These are phyloP conservation scores for Camptogramma bilineatum DNA, from an alignment of 2,888 invertebrate genomes.

Conservation along the genomic window DNA sequence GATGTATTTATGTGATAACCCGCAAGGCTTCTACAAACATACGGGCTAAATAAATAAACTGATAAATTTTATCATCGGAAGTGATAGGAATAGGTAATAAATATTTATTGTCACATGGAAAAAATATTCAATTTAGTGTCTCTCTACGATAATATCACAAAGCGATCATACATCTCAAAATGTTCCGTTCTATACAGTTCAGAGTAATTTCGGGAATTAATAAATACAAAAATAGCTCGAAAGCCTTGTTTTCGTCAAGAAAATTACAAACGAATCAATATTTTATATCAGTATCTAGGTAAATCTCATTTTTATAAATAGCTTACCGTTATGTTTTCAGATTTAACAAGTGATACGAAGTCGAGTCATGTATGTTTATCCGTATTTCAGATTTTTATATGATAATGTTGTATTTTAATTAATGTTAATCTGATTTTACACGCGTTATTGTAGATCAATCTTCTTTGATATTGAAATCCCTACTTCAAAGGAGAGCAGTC, in stretches of 20 bases:
- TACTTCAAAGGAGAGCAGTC: neutral
- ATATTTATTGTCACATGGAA: conserved; percentile 27
- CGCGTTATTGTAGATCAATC: conserved; percentile 10
- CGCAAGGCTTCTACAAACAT: neutral
- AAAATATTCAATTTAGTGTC: conserved; percentile 19
- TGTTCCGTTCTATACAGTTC: conserved; percentile 9
- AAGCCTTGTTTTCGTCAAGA: neutral
- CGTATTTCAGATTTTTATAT: neutral
- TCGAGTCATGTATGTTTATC: no score
- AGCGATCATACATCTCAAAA: conserved; percentile 15
- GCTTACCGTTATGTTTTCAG: neutral
- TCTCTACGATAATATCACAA: conserved; percentile 10
- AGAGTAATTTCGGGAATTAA: conserved; percentile 3
- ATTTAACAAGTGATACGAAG: neutral
- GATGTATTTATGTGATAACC: neutral
- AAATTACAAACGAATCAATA: neutral
- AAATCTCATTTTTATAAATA: neutral
- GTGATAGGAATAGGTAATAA: conserved; percentile 16
- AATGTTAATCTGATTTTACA: conserved; percentile 1
- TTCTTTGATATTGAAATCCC: conserved; percentile 16
- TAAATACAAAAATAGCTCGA: neutral
- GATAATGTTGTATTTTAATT: neutral
- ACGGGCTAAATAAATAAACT: neutral
- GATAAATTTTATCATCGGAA: conserved; percentile 8
- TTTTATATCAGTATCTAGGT: no score